Evolutionary conservation across 2,113 vertebrate species (phyloP).

Genomic region (Tachuris rubrigastra): DNA sequence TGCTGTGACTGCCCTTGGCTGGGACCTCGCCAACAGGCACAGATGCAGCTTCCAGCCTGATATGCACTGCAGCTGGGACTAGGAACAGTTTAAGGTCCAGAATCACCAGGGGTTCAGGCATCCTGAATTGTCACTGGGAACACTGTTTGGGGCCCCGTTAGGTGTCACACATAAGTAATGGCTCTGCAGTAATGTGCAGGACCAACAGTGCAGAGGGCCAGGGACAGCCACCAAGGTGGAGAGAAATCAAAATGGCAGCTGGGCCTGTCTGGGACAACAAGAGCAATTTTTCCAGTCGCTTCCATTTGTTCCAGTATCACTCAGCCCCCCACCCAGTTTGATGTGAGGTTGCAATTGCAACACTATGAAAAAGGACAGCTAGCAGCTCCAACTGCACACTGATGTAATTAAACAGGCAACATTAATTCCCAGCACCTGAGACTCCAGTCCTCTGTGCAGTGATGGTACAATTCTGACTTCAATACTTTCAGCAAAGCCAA

Average conservation of each 20-base stretch:
- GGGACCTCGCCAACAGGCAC: neutral
- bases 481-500: neutral
- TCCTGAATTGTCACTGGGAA: neutral
- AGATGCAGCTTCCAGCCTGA: neutral
- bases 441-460: neutral
- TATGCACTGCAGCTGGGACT: neutral
- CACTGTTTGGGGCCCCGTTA: neutral
- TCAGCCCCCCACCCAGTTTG: neutral
- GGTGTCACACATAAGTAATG: neutral
- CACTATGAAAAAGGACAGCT: neutral
- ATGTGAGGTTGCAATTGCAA: neutral
- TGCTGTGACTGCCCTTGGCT: neutral
- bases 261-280: neutral
- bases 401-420: neutral
- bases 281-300: constrained; percentile 30
- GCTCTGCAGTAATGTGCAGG: neutral
- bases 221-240: neutral
- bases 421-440: constrained; percentile 43
- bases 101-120: neutral
- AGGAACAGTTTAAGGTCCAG: neutral
- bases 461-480: neutral
- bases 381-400: neutral
- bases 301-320: constrained; percentile 24
- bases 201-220: neutral
- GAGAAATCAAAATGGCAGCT: constrained; percentile 37